Base-by-base conservation (phyloP, 1,140 invertebrate genomes). In the Magallana angulata region DNA sequence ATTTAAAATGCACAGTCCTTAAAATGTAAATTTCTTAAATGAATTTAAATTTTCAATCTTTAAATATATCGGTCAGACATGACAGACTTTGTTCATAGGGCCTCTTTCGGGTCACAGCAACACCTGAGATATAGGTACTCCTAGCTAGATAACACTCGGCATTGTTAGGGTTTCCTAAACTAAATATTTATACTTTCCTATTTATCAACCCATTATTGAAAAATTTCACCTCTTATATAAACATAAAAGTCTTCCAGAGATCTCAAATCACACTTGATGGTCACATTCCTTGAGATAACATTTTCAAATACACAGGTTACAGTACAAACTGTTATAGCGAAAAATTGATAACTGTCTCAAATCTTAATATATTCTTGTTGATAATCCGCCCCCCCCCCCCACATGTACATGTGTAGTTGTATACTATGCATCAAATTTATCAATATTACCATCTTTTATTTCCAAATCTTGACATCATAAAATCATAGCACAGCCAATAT, bases 161-260 rank as follows among this genome's bases (percentile, higher is more conserved):
- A 84, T 58, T 84, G 83, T 84, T 62, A 56, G 48, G 56, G 62
- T 36, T 64, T 62, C 83, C 59, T 36, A 84, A 57, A 30, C 83
- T 62, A 84, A 62, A 84, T 84, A 62, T 62, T 84, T 64, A 84
- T 76, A 30, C 68, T 76, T 76, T 76, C 68, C 68, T 76, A 76
- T 76, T 76, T 76, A 76, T 76, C 68, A 76, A 76, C 24, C 68
- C 36, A 36, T 76, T 36, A 12, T 30, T 30, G 64, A 76, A 76
- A 30, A 76, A 30, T 76, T 48, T 76, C 60, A 85, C 48, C 36
- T 68, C 84, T 56, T 68, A 48, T 6, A 68, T 18, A 68, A 36
- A 85, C n/a, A 68, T 59, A 56, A n/a, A 7, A 59, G 11, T 56
- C 16, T 57, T 57, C 14, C 48, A 82, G 57, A 16, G 14, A 82